Base-by-base conservation (phyloP, 2,888 invertebrate genomes). In the Patella ulyssiponensis region DNA sequence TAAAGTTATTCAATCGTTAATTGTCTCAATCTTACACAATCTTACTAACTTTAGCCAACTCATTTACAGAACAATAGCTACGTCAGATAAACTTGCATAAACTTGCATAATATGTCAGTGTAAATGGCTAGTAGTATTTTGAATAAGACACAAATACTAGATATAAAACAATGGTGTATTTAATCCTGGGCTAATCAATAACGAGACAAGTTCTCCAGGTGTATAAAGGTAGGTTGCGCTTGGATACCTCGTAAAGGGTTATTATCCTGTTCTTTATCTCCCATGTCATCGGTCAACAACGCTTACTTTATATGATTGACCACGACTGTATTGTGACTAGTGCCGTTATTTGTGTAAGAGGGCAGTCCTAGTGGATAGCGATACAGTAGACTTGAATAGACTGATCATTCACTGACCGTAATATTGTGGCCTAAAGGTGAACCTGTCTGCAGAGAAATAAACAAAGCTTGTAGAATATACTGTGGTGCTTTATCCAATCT, bases 131-230 rank as follows among this genome's bases (percentile, higher is more conserved):
- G 64, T 64, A 20, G 64, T 64, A 64, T 64, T 64, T 64, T 64
- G 64, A n/a, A n/a, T 64, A 17, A 64, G 64, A 64, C 64, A 64
- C 64, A 15, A 44, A 44, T 44, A 44, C 44, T 44, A 44, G 64
- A 64, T 64, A 64, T 64, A 64, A 64, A 64, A 64, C 64, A 64
- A 64, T 64, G 64, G 64, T 64, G 64, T 64, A 64, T n/a, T 64
- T 64, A 64, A 64, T 64, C n/a, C 20, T n/a, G 20, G 20, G 20
- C 64, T 64, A 64, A 64, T 64, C 64, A 64, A 64, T 64, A 15
- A 23, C n/a, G 64, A 64, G 64, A 64, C 20, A 23, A 64, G 20
- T 20, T n/a, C 20, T 64, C n/a, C 64, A 64, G 64, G 64, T 64
- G 64, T 64, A 64, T 64, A 64, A 64, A 64, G 64, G 20, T 64